Evolutionary conservation across 1,140 invertebrate species (phyloP).

Genomic region (Scaptomyza pallida): DNA sequence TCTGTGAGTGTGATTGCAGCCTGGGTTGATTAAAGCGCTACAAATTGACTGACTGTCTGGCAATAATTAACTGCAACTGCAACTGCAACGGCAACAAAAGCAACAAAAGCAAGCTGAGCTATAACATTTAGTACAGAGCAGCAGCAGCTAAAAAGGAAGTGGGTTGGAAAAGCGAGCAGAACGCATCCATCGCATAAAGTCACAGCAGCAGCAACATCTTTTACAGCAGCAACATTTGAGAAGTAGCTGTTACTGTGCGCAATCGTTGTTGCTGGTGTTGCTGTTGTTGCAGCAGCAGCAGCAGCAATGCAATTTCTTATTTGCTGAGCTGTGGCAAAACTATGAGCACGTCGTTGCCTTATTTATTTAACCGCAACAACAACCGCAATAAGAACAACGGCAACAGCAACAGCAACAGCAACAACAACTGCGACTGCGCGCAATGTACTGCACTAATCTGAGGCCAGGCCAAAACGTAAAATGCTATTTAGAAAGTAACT

Average conservation of each 20-base stretch:
- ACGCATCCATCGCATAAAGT: slow-evolving; percentile 60
- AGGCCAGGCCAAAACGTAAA: slow-evolving; percentile 35
- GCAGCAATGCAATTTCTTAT: slow-evolving; percentile 45
- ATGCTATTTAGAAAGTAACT: slow-evolving; percentile 78
- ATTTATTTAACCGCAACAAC: slow-evolving; percentile 79
- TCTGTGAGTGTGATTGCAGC: slow-evolving; percentile 15
- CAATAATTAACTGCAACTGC: slow-evolving; percentile 41
- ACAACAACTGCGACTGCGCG: slow-evolving; percentile 3
- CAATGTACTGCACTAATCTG: slow-evolving; percentile 42
- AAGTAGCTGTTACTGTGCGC: neutral
- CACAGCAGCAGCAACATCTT: slow-evolving; percentile 18
- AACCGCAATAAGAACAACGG: slow-evolving; percentile 80
- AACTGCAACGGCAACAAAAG: slow-evolving; percentile 2
- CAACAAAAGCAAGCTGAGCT: neutral
- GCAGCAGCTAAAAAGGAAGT: slow-evolving; percentile 54
- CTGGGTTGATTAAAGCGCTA: slow-evolving; percentile 38
- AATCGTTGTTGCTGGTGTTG: neutral
- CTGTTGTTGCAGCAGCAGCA: slow-evolving; percentile 11
- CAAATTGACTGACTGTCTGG: slow-evolving; percentile 42
- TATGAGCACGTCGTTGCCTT: slow-evolving; percentile 61
- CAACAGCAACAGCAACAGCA: slow-evolving; percentile 40
- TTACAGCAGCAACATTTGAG: slow-evolving; percentile 1
- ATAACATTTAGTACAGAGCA: slow-evolving; percentile 40
- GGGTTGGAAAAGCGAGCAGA: slow-evolving; percentile 50
- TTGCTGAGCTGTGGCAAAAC: slow-evolving; percentile 48